Evolutionary conservation across 1,140 invertebrate species (phyloP).

Genomic region (Arion vulgaris): DNA sequence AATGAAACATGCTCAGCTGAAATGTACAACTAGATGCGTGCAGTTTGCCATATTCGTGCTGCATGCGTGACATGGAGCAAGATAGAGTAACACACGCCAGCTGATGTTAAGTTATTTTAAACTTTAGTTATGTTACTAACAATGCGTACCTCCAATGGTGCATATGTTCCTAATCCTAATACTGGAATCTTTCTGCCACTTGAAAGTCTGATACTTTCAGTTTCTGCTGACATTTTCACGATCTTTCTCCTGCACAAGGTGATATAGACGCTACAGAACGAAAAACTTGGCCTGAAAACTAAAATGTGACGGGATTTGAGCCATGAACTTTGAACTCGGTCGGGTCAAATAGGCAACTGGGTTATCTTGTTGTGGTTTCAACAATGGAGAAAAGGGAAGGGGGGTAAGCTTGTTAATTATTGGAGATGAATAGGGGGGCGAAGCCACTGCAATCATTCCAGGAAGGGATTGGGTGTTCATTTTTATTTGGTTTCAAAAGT

Average conservation of each 20-base stretch:
- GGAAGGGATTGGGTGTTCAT: too few relatives aligned
- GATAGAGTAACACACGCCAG: too few relatives aligned
- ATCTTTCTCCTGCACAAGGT: not conserved
- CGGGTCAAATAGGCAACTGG: not conserved
- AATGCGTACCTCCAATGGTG: conserved; percentile 40
- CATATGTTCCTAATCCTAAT: conserved; percentile 58
- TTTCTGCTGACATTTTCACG: conserved; percentile 2
- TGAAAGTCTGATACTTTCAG: conserved; percentile 23
- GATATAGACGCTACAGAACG: not conserved
- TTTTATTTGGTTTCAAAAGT: too few relatives aligned
- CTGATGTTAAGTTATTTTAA: too few relatives aligned
- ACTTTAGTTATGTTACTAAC: too few relatives aligned
- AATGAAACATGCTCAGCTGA: too few relatives aligned
- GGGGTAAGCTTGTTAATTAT: too few relatives aligned
- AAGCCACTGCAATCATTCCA: too few relatives aligned
- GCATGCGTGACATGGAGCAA: too few relatives aligned
- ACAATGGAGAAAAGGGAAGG: not conserved
- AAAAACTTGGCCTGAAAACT: not conserved
- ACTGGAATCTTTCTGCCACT: conserved; percentile 53
- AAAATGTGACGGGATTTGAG: not conserved
- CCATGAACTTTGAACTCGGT: conserved; percentile 24
- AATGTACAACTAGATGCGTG: too few relatives aligned
- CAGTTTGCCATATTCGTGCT: too few relatives aligned
- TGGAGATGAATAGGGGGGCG: not conserved
- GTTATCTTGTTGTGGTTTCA: not conserved